A percentile compares a stretch with the other conserved stretches of the same genome.
Conservation (phyloP, 2,797 vertebrate species). For the Clangula hyemalis region DNA sequence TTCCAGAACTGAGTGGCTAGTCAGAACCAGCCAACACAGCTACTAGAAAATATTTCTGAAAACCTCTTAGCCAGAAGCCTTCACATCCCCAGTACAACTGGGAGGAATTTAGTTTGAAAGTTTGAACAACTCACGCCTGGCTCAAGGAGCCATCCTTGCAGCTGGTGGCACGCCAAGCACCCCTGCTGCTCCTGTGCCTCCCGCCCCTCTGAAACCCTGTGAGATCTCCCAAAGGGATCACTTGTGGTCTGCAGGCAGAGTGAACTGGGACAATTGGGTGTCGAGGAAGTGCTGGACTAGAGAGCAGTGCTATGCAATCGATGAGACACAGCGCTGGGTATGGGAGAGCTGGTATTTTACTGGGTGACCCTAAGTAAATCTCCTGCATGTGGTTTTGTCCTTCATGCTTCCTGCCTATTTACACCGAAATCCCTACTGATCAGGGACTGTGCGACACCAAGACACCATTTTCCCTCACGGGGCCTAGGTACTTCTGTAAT, state of each 20-base stretch:
- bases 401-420: rapidly evolving
- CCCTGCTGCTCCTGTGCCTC: neutral
- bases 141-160: neutral
- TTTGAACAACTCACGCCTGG: neutral
- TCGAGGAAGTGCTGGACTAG: neutral
- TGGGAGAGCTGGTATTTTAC: neutral
- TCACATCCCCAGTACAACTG: neutral
- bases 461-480: neutral
- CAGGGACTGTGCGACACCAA: neutral
- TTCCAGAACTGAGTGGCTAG: neutral
- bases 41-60: neutral
- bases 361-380: neutral
- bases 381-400: neutral
- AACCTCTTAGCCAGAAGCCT: neutral
- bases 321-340: neutral
- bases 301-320: neutral
- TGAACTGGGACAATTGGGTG: neutral
- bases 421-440: neutral
- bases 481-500: neutral
- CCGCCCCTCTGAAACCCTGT: neutral
- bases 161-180: neutral
- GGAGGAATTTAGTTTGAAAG: no score
- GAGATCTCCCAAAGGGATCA: neutral
- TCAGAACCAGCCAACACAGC: neutral
- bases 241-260: neutral